Percentiles rank a stretch among this genome's conserved stretches.
phyloP scores from a whole-genome alignment of 2,797 vertebrate genomes.

The Gymnopithys bicolor region DNA sequence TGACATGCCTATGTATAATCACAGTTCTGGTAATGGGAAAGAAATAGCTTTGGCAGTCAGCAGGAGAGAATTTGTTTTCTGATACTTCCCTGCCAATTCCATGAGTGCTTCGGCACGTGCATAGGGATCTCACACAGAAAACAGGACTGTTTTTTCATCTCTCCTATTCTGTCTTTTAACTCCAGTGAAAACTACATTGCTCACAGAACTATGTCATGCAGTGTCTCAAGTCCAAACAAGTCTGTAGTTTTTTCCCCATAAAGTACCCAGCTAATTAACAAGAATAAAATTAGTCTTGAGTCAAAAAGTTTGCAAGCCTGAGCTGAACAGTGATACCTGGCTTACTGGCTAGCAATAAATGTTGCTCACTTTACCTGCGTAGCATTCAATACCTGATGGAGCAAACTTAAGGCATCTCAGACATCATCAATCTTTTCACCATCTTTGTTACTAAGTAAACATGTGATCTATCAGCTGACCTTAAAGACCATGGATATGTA shows the following conservation, averaged over 20 bases:
- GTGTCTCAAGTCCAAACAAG: background rate
- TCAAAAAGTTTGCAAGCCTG: background rate
- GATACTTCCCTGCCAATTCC: background rate
- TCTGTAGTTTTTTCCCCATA: background rate
- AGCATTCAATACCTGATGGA: background rate
- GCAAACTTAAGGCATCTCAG: background rate
- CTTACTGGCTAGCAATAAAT: background rate
- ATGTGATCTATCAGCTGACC: rapidly evolving
- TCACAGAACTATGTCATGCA: background rate
- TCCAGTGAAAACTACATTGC: background rate
- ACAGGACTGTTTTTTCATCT: background rate
- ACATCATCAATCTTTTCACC: background rate
- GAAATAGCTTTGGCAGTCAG: background rate
- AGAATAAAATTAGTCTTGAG: background rate
- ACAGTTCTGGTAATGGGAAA: background rate
- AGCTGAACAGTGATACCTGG: background rate
- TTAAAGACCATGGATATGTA: background rate
- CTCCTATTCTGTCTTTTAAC: background rate
- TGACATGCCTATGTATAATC: background rate
- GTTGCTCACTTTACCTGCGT: background rate
- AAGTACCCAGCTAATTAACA: background rate
- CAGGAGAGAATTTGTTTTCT: background rate
- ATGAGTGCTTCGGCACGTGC: rapidly evolving
- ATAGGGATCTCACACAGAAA: background rate
- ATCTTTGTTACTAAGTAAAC: background rate